Percentiles rank a stretch among this genome's conserved stretches.
Conservation (phyloP, 2,888 invertebrate genomes). For the Agrotis clavis region DNA sequence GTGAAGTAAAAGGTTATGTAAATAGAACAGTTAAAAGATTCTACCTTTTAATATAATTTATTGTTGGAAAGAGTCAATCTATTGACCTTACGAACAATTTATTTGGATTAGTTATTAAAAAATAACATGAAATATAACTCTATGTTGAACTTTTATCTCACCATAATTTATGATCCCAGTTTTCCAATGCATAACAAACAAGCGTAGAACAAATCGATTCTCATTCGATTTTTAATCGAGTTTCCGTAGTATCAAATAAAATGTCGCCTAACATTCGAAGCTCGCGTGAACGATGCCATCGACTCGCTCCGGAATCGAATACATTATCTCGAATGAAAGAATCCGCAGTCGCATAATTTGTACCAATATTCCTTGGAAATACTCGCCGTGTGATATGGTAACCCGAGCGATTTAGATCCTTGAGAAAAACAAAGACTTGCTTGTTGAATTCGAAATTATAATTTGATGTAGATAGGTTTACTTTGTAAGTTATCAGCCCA, state of each 20-base stretch:
- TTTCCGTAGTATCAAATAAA: slow-evolving; percentile 70
- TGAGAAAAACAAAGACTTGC: slow-evolving; percentile 54
- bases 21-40: slow-evolving; percentile 15
- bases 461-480: slow-evolving; percentile 26
- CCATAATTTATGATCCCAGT: slow-evolving; percentile 45
- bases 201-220: slow-evolving; percentile 37
- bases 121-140: slow-evolving; percentile 28
- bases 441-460: slow-evolving; percentile 41
- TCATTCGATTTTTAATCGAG: slow-evolving; percentile 62
- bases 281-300: slow-evolving; percentile 89
- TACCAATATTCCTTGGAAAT: slow-evolving; percentile 76
- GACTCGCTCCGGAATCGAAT: slow-evolving; percentile 82
- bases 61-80: slow-evolving; percentile 14
- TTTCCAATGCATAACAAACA: slow-evolving; percentile 48
- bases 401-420: slow-evolving; percentile 64
- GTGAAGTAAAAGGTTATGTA: slow-evolving; percentile 14
- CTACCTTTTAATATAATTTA: slow-evolving; percentile 15
- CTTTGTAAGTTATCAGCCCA: slow-evolving; percentile 4
- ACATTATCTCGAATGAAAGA: slow-evolving; percentile 84
- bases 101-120: slow-evolving; percentile 43
- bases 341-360: slow-evolving; percentile 86
- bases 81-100: slow-evolving; percentile 28
- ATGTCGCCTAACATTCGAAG: slow-evolving; percentile 78
- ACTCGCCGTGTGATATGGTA: slow-evolving; percentile 62
- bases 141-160: slow-evolving; percentile 22